phyloP scores from a whole-genome alignment of 2,888 invertebrate genomes.

The Melitaea athalia region DNA sequence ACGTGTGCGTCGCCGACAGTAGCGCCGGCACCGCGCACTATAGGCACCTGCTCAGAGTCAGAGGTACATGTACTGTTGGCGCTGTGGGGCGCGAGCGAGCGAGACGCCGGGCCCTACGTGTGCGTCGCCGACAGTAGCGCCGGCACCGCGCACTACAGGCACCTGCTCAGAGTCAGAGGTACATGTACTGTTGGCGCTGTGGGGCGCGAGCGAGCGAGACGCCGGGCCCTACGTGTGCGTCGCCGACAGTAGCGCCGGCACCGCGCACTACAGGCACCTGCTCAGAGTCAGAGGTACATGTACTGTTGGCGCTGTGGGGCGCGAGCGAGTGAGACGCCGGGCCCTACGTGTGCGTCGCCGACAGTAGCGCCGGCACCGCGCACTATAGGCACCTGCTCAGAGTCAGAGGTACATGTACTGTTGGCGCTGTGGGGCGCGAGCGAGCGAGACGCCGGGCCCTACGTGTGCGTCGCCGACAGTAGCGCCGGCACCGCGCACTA shows the following conservation, averaged over 20 bases:
- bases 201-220: constrained; percentile 68
- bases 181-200: constrained; percentile 67
- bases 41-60: constrained; percentile 61
- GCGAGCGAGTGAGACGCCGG: constrained; percentile 75
- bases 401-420: too few relatives aligned
- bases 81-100: constrained; percentile 66
- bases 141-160: constrained; percentile 69
- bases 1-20: constrained; percentile 83
- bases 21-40: constrained; percentile 71
- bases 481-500: constrained; percentile 71
- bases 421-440: constrained; percentile 70
- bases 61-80: too few relatives aligned
- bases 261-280: constrained; percentile 63
- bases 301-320: constrained; percentile 70
- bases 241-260: constrained; percentile 80
- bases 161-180: constrained; percentile 61
- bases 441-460: constrained; percentile 78
- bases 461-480: constrained; percentile 83
- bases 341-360: constrained; percentile 82
- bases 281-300: too few relatives aligned
- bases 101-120: constrained; percentile 81
- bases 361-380: constrained; percentile 77
- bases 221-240: constrained; percentile 83
- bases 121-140: constrained; percentile 82
- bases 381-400: constrained; percentile 63